Percentiles rank a stretch among this genome's conserved stretches.
phyloP scores from a whole-genome alignment of 2,888 invertebrate species.

The Caenorhabditis panamensis region DNA sequence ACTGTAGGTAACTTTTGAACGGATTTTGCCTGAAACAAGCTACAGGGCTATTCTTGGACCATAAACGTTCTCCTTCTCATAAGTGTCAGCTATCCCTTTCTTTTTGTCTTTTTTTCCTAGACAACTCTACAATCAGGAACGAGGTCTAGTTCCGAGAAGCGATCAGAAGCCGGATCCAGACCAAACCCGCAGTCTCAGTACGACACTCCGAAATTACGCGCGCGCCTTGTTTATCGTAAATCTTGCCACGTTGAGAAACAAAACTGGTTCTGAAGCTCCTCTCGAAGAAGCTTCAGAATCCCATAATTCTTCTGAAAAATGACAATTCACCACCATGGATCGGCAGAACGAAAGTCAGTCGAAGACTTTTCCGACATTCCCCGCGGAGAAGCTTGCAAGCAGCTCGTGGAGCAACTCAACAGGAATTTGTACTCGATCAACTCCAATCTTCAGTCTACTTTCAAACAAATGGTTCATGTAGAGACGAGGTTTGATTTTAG shows the following conservation, averaged over 20 bases:
- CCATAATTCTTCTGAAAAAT: conserved; percentile 13
- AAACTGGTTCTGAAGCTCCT: neutral
- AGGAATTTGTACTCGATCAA: conserved; percentile 46
- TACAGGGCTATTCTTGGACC: no score
- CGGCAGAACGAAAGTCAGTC: conserved; percentile 38
- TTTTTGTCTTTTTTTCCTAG: no score
- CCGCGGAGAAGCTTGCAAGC: conserved; percentile 58
- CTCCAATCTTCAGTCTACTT: conserved; percentile 40
- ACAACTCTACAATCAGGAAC: no score
- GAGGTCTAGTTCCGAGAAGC: no score
- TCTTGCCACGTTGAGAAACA: conserved; percentile 36
- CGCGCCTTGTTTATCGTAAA: conserved; percentile 44
- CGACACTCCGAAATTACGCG: conserved; percentile 22
- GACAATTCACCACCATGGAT: conserved; percentile 56
- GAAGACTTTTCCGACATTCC: conserved; percentile 60
- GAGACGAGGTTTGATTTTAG: conserved; percentile 42
- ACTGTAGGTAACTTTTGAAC: no score
- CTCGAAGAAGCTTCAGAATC: no score
- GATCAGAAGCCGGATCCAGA: no score
- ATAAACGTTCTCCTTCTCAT: no score
- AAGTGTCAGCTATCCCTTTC: no score
- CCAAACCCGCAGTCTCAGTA: no score
- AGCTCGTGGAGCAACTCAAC: conserved; percentile 57
- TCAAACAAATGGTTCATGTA: conserved; percentile 58
- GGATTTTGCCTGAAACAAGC: no score